Evolutionary conservation across 2,113 vertebrate genomes (phyloP), one percentile per base, ranked within the genome.

Genomic region (Lepus americanus): DNA sequence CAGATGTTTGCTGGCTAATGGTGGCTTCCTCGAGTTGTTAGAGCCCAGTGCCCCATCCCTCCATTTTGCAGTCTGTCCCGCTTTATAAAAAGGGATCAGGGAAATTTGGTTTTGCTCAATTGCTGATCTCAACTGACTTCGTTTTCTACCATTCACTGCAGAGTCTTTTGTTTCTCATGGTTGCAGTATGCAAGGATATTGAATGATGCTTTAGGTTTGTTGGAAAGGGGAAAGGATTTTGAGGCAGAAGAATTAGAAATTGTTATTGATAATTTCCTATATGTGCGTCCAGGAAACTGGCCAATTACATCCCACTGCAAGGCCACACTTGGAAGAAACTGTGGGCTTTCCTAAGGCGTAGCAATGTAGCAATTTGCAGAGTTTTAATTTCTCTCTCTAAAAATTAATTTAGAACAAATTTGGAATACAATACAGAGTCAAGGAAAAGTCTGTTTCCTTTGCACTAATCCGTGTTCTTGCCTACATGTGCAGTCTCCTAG

Each of bases 1-100:
- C 98, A 98, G 98, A 97, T 98, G 97, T 92, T 97, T 97, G 97
- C 90, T 95, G 95, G 95, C 95, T 98, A 97, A 97, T 95, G 97
- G 88, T 88, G 96, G 51, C 95, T 98, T 98, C 94, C 94, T 92
- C 31, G 0, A 78, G 85, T 53, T 20, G 63, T 90, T 19, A 1
- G 92, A 94, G 88, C 85, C 70, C 64, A 77, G 12, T 0, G 12
- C 70, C 49, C 82, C 55, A 27, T n/a, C 73, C 51, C 33, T 97
- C 83, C 22, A 36, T 83, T 83, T 89, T n/a, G 63, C 70, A 81
- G 78, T 76, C 79, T 94, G 77, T 77, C 74, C 64, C 89, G 86
- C 80, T 90, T 79, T 80, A 82, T 80, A 49, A 90, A 94, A 96
- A 95, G 78, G 11, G 59, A 83, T 87, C 69, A 95, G 79, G 39